Evolutionary conservation across 1,140 invertebrate species (phyloP).

Genomic region (Eriocheir sinensis): DNA sequence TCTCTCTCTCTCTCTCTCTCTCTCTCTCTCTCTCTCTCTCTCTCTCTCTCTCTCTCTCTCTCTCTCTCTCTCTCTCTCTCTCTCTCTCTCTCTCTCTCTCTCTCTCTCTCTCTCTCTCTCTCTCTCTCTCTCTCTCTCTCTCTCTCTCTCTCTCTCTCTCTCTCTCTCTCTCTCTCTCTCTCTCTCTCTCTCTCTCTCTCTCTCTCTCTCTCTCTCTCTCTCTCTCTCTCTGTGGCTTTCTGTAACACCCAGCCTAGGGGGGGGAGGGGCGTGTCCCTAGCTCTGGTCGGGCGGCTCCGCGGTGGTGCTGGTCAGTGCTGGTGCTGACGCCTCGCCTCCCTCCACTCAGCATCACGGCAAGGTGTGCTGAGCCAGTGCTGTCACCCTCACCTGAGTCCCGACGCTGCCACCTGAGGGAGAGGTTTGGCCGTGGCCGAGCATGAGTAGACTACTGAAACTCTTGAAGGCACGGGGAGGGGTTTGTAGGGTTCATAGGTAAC

Average conservation of each 20-base stretch:
- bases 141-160: conserved; percentile 48
- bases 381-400: not conserved
- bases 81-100: not conserved
- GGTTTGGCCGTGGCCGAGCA: not conserved
- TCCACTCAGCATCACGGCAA: conserved; percentile 10
- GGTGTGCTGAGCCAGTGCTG: not conserved
- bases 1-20: not conserved
- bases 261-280: not conserved
- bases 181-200: conserved; percentile 57
- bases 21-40: not conserved
- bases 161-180: conserved; percentile 53
- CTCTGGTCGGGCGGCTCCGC: conserved; percentile 6
- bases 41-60: not conserved
- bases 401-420: not conserved
- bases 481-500: too few relatives aligned
- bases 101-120: not conserved
- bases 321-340: not conserved
- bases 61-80: not conserved
- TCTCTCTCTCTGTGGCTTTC: conserved; percentile 2
- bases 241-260: conserved; percentile 3
- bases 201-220: conserved; percentile 57
- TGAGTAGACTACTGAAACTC: not conserved
- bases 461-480: too few relatives aligned
- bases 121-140: conserved; percentile 15
- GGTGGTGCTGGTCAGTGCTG: not conserved